Evolutionary conservation across 2,888 invertebrate genomes (phyloP).

Genomic region (Meliscaeva auricollis): DNA sequence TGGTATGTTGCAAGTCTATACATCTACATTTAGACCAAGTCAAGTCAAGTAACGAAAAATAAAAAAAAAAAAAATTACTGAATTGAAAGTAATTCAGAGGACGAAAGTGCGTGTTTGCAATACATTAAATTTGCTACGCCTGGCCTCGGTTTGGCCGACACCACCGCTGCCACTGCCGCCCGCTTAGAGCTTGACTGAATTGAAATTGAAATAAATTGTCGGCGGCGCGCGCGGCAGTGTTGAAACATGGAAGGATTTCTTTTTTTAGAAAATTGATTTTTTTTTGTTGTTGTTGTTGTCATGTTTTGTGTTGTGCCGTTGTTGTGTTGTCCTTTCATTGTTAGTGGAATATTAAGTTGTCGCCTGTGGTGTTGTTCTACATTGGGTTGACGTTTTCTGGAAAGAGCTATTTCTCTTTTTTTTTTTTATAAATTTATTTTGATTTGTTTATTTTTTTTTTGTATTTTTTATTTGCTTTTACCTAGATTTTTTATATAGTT

Average conservation of each 20-base stretch:
- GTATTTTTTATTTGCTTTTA: conserved; percentile 12
- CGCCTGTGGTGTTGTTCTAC: conserved; percentile 63
- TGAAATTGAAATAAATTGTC: conserved; percentile 73
- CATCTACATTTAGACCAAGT: background rate
- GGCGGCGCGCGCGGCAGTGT: conserved; percentile 35
- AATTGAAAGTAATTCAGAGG: conserved; percentile 68
- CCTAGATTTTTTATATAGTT: conserved; percentile 40
- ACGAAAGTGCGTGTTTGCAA: conserved; percentile 72
- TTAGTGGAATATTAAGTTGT: conserved; percentile 59
- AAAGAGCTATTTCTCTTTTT: conserved; percentile 1
- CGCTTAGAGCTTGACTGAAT: conserved; percentile 48
- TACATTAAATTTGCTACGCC: conserved; percentile 68
- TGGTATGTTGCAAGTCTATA: conserved; percentile 6
- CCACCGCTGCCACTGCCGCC: too few relatives aligned
- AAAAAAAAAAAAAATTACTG: conserved; percentile 43
- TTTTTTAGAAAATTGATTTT: conserved; percentile 69
- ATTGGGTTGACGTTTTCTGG: conserved; percentile 37
- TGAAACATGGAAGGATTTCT: conserved; percentile 44
- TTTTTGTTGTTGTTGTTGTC: conserved; percentile 11
- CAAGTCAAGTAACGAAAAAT: background rate
- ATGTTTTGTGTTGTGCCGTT: background rate
- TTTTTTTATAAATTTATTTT: conserved; percentile 18
- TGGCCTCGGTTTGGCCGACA: conserved; percentile 25
- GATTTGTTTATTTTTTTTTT: conserved; percentile 25
- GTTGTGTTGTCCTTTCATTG: conserved; percentile 28